Percentiles rank a stretch among this genome's conserved stretches.
Conservation (phyloP, 2,797 vertebrate species). For the Limosa lapponica region DNA sequence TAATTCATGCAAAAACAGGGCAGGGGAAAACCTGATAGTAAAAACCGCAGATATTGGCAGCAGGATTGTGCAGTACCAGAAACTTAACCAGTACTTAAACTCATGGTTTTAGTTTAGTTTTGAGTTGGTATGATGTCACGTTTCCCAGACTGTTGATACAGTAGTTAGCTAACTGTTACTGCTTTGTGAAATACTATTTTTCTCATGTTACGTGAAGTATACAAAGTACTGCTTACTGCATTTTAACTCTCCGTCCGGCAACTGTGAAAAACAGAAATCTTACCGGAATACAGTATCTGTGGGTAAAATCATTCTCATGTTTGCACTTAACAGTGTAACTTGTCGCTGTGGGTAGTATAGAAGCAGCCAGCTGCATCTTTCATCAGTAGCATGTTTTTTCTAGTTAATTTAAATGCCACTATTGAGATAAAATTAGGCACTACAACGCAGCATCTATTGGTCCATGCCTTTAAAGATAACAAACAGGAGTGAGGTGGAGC, state of each 20-base stretch:
- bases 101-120: constrained; percentile 52
- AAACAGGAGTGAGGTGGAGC: not conserved
- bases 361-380: not conserved
- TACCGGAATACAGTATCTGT: constrained; percentile 15
- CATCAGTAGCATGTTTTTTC: not conserved
- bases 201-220: constrained; percentile 1
- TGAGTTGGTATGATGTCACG: constrained; percentile 29
- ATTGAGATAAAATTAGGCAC: not conserved
- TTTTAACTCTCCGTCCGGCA: not conserved
- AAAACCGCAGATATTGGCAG: constrained; percentile 29
- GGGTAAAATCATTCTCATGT: not conserved
- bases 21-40: constrained; percentile 55
- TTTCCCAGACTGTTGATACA: constrained; percentile 50
- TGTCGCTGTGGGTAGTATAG: not conserved
- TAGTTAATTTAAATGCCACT: not conserved
- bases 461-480: not conserved
- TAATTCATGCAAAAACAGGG: constrained; percentile 52
- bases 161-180: not conserved
- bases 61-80: not conserved
- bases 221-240: not conserved
- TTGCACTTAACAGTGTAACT: not conserved
- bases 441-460: not conserved
- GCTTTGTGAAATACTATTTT: not conserved
- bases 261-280: constrained; percentile 30
- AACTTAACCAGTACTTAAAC: not conserved